A percentile compares a stretch with the other conserved stretches of the same genome.
These are phyloP conservation scores for Salmo trutta DNA, from an alignment of 2,797 vertebrate species.

Conservation along the genomic window DNA sequence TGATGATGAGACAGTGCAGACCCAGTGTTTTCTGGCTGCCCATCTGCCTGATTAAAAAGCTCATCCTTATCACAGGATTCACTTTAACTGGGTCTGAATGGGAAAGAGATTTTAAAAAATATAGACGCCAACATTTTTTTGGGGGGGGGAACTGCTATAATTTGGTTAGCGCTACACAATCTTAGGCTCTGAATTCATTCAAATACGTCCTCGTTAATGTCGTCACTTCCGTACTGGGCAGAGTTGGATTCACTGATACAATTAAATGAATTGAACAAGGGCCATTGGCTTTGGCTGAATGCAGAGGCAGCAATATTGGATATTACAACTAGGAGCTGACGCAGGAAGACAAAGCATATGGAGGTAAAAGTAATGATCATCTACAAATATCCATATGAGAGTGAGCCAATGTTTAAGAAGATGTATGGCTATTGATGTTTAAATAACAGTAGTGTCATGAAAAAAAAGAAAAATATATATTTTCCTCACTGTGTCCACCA, in stretches of 20 bases:
- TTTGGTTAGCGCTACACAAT: conserved; percentile 50
- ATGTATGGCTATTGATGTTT: conserved; percentile 83
- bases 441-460: conserved; percentile 77
- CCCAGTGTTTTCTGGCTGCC: conserved; percentile 45
- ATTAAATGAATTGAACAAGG: conserved; percentile 42
- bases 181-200: conserved; percentile 52
- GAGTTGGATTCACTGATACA: conserved; percentile 37
- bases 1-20: conserved; percentile 38
- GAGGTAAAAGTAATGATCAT: conserved; percentile 81
- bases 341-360: conserved; percentile 73
- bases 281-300: conserved; percentile 64
- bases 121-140: background rate
- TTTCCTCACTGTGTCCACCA: conserved; percentile 58
- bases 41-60: conserved; percentile 62
- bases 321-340: conserved; percentile 74
- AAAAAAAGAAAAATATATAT: conserved; percentile 59
- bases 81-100: conserved; percentile 39
- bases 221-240: background rate
- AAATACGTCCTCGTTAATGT: conserved; percentile 48
- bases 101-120: conserved; percentile 24
- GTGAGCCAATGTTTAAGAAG: conserved; percentile 80
- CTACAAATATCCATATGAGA: conserved; percentile 84
- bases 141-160: conserved; percentile 22
- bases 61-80: conserved; percentile 50
- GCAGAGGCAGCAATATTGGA: conserved; percentile 80